Conservation (phyloP, 2,113 vertebrate species). For the Tachysurus vachellii region DNA sequence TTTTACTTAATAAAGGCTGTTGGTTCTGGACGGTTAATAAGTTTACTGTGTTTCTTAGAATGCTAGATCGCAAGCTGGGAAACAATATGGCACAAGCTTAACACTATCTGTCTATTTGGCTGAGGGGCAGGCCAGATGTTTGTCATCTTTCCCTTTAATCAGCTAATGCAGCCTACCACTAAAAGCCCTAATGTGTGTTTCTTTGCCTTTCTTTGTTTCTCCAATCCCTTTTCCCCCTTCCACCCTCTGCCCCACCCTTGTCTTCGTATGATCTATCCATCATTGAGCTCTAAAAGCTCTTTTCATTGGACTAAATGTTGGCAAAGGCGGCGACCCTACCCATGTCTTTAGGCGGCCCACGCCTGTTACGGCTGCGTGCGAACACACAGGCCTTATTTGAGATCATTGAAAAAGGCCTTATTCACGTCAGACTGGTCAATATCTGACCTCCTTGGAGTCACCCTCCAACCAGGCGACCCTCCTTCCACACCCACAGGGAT, state of each 20-base stretch:
- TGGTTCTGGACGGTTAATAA: not conserved
- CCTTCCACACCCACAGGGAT: constrained; percentile 8
- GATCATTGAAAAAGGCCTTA: constrained; percentile 46
- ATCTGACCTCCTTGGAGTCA: constrained; percentile 20
- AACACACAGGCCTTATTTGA: constrained; percentile 45
- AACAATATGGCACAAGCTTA: not conserved
- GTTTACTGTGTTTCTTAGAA: not conserved
- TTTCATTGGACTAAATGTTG: constrained; percentile 34
- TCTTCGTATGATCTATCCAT: constrained; percentile 17
- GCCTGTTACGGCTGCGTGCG: constrained; percentile 3
- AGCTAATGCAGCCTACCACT: constrained; percentile 14
- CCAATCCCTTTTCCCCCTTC: not conserved
- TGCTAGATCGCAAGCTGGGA: not conserved
- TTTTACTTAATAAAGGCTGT: not conserved
- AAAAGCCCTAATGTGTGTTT: not conserved
- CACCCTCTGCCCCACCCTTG: constrained; percentile 1
- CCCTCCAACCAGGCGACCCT: constrained; percentile 19
- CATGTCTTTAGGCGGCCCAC: constrained; percentile 33
- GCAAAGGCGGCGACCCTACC: constrained; percentile 5
- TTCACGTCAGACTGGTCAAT: constrained; percentile 43
- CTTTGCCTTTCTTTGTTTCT: constrained; percentile 17
- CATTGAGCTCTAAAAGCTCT: constrained; percentile 21
- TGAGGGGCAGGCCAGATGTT: constrained; percentile 14
- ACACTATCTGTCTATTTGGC: constrained; percentile 3
- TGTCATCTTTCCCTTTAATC: constrained; percentile 27